Evolutionary conservation across 1,140 invertebrate species (phyloP).

Genomic region (Diploscapter pachys): DNA sequence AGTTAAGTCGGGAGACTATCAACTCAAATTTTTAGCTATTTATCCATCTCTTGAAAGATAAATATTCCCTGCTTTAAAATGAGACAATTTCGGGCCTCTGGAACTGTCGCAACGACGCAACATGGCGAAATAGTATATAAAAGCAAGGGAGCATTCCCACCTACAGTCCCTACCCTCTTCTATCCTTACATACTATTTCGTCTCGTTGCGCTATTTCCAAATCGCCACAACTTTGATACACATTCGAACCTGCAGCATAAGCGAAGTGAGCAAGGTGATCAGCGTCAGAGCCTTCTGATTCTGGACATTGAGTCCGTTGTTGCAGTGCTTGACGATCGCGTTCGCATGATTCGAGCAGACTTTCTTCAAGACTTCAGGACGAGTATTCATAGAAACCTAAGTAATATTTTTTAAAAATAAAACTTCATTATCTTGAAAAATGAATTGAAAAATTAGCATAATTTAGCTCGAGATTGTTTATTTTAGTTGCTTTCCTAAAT

Average conservation of each 20-base stretch:
- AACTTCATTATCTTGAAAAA: not conserved
- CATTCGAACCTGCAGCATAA: constrained; percentile 34
- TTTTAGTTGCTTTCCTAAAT: no score
- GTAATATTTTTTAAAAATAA: not conserved
- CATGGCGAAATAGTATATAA: no score
- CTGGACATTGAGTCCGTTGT: constrained; percentile 40
- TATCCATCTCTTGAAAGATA: not conserved
- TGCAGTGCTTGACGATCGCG: constrained; percentile 39
- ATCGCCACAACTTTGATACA: constrained; percentile 1
- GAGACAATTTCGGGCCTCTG: not conserved
- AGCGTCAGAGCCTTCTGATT: constrained; percentile 24
- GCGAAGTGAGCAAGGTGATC: constrained; percentile 36
- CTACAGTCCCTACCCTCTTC: no score
- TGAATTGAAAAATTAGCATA: no score
- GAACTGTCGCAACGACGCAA: not conserved
- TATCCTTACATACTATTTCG: no score
- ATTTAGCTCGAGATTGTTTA: no score
- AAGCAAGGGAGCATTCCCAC: no score
- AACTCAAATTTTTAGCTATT: no score
- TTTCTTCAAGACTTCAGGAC: constrained; percentile 36
- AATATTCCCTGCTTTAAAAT: constrained; percentile 1
- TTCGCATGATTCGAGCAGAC: constrained; percentile 32
- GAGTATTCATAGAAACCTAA: not conserved
- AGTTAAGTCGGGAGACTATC: no score
- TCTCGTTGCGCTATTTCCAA: no score